Evolutionary conservation across 2,888 invertebrate genomes (phyloP), one percentile per base, ranked within the genome.

Genomic region (Mesoligia furuncula): DNA sequence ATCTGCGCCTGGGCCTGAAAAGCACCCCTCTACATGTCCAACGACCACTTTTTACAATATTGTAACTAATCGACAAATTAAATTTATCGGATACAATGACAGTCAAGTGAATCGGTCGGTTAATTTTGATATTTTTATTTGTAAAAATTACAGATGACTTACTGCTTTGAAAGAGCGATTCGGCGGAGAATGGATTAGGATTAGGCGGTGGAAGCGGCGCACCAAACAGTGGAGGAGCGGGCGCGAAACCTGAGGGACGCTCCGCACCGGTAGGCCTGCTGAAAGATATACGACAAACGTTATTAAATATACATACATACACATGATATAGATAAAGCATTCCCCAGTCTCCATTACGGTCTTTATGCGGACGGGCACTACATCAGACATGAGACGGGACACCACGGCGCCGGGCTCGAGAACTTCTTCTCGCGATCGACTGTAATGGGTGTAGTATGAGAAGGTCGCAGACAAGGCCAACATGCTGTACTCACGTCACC

Each of bases 101-200:
- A 9, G 31, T 36, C 20, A 62, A 62, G 42, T 45, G 17, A 66
- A 45, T 54, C 20, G 39, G 59, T 54, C 9, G 15, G 42, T 24
- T 36, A 65, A 31, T 0, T 31, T 39, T 1, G 1, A 54, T 24
- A 6, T 31, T n/a, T 54, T 24, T 51, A 45, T 36, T n/a, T 15
- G 24, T 20, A 7, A 36, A 67, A 48, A 62, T 2, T 27, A 42
- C 31, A 59, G 42, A 87, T 97, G 67, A 91, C 98, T 98, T 97
- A 98, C 98, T 98, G 88, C 98, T 97, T 96, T 98, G 98, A 94
- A 98, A 98, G 85, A 99, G 97, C 90, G 98, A 98, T 94, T 99
- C 98, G 13, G 98, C 98, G 20, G 98, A 98, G 95, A 98, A 98
- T 1, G 98, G 98, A 95, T 98, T 98, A 15, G 98, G 98, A 92